Conservation (phyloP, 2,113 vertebrate species). For the Haemorhous mexicanus region DNA sequence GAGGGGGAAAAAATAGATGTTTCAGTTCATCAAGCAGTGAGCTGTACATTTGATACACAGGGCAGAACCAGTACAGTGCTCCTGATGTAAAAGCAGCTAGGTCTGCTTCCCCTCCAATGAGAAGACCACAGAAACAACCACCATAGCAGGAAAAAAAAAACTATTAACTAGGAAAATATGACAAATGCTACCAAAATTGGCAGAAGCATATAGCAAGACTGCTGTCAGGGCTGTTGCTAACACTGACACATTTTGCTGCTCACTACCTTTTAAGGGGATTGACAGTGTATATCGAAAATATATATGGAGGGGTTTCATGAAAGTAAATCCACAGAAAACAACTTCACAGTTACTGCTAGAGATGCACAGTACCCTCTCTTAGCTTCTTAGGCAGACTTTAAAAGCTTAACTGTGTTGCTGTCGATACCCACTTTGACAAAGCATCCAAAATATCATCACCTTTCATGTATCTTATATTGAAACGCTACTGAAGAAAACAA, state of each 20-base stretch:
- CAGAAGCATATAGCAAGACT: not conserved
- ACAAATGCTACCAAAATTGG: conserved; percentile 40
- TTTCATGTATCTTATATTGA: not conserved
- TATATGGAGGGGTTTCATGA: not conserved
- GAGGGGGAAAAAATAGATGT: accelerated
- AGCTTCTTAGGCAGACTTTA: not conserved
- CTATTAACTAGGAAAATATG: conserved; percentile 40
- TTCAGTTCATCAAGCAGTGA: not conserved
- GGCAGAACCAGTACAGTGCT: not conserved
- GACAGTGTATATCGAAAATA: not conserved
- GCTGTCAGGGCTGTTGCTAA: not conserved
- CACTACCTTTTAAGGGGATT: conserved; percentile 13
- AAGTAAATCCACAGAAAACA: not conserved
- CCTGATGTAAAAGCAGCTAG: not conserved
- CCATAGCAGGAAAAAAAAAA: not conserved
- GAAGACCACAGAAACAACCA: conserved; percentile 4
- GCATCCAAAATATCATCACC: not conserved
- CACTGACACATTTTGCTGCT: not conserved
- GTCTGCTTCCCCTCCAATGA: not conserved
- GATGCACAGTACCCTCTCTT: not conserved
- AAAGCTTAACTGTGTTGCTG: not conserved
- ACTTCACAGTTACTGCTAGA: not conserved
- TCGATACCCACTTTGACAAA: not conserved
- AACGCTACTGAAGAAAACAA: not conserved
- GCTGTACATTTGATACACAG: not conserved